Percentiles rank a stretch among this genome's conserved stretches.
Conservation (phyloP, 2,113 vertebrate species). For the Callocephalon fimbriatum region DNA sequence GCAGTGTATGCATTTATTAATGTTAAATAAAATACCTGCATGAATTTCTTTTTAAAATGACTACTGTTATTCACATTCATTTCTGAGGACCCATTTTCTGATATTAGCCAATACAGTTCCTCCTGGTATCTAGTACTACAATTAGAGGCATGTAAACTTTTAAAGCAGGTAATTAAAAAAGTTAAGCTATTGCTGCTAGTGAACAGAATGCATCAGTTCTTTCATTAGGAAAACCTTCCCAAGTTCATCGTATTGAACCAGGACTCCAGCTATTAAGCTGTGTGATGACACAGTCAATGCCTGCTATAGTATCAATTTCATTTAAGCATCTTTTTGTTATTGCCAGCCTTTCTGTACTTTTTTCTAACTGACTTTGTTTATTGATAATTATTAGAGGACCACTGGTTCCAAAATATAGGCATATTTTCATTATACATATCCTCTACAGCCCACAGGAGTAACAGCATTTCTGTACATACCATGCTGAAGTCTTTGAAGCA, state of each 20-base stretch:
- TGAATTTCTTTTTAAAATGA: not conserved
- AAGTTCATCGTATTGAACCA: constrained; percentile 91
- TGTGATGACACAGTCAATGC: constrained; percentile 90
- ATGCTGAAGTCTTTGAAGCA: not conserved
- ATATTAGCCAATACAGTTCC: not conserved
- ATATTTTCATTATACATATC: not conserved
- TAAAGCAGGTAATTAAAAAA: not conserved
- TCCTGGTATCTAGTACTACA: not conserved
- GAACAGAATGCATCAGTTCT: constrained; percentile 88
- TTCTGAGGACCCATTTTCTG: not conserved
- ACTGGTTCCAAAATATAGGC: not conserved
- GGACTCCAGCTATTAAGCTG: constrained; percentile 89
- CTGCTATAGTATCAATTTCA: constrained; percentile 82
- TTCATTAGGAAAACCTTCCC: constrained; percentile 92
- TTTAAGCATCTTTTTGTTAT: constrained; percentile 15
- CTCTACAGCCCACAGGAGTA: not conserved
- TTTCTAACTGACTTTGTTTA: constrained; percentile 12
- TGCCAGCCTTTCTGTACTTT: not conserved
- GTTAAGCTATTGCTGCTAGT: constrained; percentile 39
- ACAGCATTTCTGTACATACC: not conserved
- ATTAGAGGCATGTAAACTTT: not conserved
- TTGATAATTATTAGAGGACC: constrained; percentile 22
- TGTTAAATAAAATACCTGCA: not conserved
- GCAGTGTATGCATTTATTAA: not conserved
- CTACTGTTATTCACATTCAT: not conserved